Evolutionary conservation across 2,888 invertebrate species (phyloP).

Genomic region (Cistogaster globosa): DNA sequence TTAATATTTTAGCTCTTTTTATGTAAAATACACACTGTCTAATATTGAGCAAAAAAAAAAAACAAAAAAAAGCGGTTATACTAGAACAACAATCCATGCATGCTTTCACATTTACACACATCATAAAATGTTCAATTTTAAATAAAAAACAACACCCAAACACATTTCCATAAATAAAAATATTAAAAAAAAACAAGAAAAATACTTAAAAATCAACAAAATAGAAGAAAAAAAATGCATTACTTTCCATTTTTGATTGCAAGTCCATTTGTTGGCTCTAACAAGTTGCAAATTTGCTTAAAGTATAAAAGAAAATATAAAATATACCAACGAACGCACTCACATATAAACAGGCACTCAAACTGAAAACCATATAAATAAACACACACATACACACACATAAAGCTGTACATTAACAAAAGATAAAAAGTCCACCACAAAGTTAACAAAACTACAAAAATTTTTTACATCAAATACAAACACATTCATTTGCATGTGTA

Average conservation of each 20-base stretch:
- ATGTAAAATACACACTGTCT: neutral
- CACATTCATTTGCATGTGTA: conserved; percentile 4
- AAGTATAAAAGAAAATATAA: conserved; percentile 72
- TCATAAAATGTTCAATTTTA: conserved; percentile 24
- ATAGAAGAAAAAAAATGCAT: conserved; percentile 58
- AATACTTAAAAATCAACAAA: conserved; percentile 50
- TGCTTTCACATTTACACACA: conserved; percentile 31
- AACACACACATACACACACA: neutral
- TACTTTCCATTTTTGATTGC: conserved; percentile 70
- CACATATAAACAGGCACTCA: conserved; percentile 13
- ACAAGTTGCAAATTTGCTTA: conserved; percentile 77
- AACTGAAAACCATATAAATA: conserved; percentile 56
- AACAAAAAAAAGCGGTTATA: conserved; percentile 14
- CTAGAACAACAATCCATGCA: conserved; percentile 38
- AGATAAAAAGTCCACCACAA: conserved; percentile 71
- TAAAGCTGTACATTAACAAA: conserved; percentile 13
- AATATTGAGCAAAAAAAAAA: conserved; percentile 19
- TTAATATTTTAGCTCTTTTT: neutral
- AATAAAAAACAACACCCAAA: conserved; percentile 8
- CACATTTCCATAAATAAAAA: neutral
- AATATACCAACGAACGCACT: conserved; percentile 53
- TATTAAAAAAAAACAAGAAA: conserved; percentile 24
- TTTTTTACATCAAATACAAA: conserved; percentile 45
- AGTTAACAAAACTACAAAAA: conserved; percentile 71
- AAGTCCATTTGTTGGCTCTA: conserved; percentile 73